These are phyloP conservation scores for Pediacus dermestoides DNA, from an alignment of 2,888 invertebrate species.

Conservation along the genomic window DNA sequence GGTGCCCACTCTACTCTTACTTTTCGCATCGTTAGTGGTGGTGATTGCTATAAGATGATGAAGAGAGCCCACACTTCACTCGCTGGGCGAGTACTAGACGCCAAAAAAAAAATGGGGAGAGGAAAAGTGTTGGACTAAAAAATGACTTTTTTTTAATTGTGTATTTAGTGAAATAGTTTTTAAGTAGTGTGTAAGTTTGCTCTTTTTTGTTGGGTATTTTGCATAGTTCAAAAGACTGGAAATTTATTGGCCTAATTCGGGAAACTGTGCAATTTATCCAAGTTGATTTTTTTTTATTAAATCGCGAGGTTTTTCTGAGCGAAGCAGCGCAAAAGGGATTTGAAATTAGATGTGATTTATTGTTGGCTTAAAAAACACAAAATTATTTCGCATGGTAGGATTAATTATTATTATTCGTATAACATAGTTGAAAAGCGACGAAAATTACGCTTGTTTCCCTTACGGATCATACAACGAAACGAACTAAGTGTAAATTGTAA, in stretches of 20 bases:
- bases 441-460: too few species aligned
- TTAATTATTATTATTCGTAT: too few species aligned
- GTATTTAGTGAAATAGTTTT: too few species aligned
- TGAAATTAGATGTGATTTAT: slow-evolving; percentile 20
- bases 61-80: slow-evolving; percentile 35
- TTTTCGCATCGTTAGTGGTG: slow-evolving; percentile 29
- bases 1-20: slow-evolving; percentile 33
- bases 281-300: slow-evolving; percentile 1
- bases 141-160: too few species aligned
- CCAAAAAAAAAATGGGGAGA: slow-evolving; percentile 15
- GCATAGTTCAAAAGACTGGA: slow-evolving; percentile 2
- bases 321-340: slow-evolving; percentile 1
- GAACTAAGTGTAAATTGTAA: too few species aligned
- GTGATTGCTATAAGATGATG: slow-evolving; percentile 41
- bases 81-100: slow-evolving; percentile 38
- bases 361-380: slow-evolving; percentile 21
- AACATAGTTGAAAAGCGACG: too few species aligned
- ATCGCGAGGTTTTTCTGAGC: neutral
- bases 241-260: slow-evolving; percentile 11
- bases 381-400: slow-evolving; percentile 19
- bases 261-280: slow-evolving; percentile 2
- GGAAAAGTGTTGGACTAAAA: too few species aligned
- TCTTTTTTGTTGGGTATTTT: neutral
- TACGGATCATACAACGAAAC: too few species aligned
- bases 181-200: too few species aligned